Conservation (phyloP, 30 jellyfish, hydroid and myxozoan genomes). For the Hydractinia echinata region DNA sequence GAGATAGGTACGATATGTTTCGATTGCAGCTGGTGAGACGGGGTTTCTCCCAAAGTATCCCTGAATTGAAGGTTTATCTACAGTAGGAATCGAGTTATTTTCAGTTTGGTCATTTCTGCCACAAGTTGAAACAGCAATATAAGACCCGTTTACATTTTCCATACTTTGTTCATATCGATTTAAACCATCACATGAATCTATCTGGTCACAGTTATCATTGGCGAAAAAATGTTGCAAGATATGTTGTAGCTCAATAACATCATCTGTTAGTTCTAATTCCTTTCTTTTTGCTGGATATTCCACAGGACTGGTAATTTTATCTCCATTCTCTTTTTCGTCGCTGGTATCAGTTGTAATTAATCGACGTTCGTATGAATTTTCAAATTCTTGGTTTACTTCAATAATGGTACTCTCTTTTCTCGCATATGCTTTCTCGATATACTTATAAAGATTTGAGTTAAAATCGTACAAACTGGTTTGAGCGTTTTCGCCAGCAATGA, state of each 20-base stretch:
- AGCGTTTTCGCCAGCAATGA: background rate
- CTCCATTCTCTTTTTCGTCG: background rate
- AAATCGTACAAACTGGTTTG: background rate
- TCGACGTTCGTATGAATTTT: background rate
- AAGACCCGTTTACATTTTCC: too few relatives aligned
- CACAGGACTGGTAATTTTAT: constrained; percentile 1
- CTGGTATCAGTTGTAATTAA: background rate
- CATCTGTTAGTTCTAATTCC: background rate
- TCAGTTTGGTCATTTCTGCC: too few relatives aligned
- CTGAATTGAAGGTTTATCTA: too few relatives aligned
- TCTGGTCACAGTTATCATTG: background rate
- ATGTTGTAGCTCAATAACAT: background rate
- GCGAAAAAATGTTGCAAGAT: background rate
- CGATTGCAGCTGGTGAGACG: too few relatives aligned
- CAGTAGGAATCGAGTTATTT: too few relatives aligned
- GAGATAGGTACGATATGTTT: too few relatives aligned
- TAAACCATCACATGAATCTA: too few relatives aligned
- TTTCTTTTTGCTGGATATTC: background rate
- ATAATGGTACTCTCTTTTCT: background rate
- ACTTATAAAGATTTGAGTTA: background rate
- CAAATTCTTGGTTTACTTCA: background rate
- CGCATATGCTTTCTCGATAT: background rate
- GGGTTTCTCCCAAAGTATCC: too few relatives aligned
- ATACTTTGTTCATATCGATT: too few relatives aligned
- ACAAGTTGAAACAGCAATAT: too few relatives aligned